These are phyloP conservation scores for Aphis craccivora DNA, from an alignment of 1,140 invertebrate species.

Conservation along the genomic window DNA sequence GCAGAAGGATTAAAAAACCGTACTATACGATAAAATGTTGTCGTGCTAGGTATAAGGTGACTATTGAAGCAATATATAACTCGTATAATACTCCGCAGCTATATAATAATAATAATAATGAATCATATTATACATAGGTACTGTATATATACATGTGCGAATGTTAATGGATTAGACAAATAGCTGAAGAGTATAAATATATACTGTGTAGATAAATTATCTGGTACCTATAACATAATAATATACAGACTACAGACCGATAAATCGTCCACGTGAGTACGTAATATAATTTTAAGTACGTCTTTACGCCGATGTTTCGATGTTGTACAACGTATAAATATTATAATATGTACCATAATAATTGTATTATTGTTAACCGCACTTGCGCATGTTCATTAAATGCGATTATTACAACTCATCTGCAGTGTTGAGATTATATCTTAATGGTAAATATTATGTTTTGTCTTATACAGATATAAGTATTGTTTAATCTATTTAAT, in stretches of 20 bases:
- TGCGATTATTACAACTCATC: no score
- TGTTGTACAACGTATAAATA: not conserved
- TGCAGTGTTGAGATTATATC: no score
- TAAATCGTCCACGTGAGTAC: not conserved
- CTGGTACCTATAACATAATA: not conserved
- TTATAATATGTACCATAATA: not conserved
- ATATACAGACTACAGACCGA: not conserved
- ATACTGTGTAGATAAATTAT: not conserved
- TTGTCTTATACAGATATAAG: not conserved
- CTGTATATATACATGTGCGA: not conserved
- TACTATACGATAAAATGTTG: not conserved
- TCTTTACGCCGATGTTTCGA: not conserved
- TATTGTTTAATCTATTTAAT: not conserved
- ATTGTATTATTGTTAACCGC: not conserved
- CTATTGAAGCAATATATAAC: constrained; percentile 7
- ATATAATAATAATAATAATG: not conserved
- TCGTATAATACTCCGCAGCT: not conserved
- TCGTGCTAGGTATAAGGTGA: not conserved
- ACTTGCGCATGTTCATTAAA: not conserved
- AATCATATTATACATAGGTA: not conserved
- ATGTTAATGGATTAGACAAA: constrained; percentile 10
- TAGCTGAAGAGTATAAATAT: not conserved
- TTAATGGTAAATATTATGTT: not conserved
- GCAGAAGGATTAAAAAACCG: not conserved
- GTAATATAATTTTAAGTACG: not conserved